phyloP scores from a whole-genome alignment of 92 coral and sea anemone species.

The Montipora capitata region DNA sequence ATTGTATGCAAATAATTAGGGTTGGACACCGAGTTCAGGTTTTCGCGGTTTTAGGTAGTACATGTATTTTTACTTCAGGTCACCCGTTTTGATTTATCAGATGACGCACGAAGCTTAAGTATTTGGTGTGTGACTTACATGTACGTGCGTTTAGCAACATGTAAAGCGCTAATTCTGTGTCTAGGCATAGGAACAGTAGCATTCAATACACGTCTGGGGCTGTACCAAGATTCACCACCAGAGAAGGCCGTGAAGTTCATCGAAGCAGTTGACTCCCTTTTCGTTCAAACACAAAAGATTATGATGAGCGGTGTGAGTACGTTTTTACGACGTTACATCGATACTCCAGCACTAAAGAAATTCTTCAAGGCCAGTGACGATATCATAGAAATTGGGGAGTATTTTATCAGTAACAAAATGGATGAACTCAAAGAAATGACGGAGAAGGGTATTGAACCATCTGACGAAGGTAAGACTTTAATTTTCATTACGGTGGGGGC shows the following conservation, averaged over 20 bases:
- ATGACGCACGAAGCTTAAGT: no score
- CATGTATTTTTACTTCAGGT: no score
- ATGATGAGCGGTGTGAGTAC: no score
- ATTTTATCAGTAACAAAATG: conserved; percentile 53
- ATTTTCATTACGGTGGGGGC: no score
- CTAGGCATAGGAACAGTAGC: conserved; percentile 59
- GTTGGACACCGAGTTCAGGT: no score
- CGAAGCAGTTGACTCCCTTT: no score
- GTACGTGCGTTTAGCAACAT: no score
- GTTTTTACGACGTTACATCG: background rate
- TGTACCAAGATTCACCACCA: conserved; percentile 34
- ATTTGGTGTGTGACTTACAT: no score
- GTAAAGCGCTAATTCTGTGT: background rate
- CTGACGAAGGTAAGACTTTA: background rate
- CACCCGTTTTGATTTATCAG: no score
- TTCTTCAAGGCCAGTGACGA: conserved; percentile 58
- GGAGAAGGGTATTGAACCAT: conserved; percentile 5
- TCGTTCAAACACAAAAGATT: no score
- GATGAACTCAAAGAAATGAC: conserved; percentile 50
- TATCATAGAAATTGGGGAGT: conserved; percentile 48
- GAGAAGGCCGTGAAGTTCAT: conserved; percentile 16
- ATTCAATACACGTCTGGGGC: conserved; percentile 30
- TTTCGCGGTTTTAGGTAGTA: no score
- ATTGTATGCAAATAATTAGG: no score
- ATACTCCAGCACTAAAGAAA: conserved; percentile 55